A percentile compares a stretch with the other conserved stretches of the same genome.
phyloP scores from a whole-genome alignment of 37 sponge, comb jelly and placozoan genomes.

The Aphrocallistes beatrix region DNA sequence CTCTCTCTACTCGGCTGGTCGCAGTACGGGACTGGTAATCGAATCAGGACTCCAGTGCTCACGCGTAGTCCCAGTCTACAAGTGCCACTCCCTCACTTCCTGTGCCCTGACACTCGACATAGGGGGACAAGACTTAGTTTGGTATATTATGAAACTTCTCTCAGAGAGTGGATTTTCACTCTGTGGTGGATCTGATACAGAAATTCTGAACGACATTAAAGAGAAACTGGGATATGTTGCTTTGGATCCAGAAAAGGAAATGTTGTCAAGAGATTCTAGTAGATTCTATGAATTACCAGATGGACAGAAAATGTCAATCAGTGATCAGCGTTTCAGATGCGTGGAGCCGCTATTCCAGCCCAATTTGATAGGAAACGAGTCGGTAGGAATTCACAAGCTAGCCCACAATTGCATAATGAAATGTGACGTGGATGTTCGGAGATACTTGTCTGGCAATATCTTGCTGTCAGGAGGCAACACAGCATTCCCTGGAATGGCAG shows the following conservation, averaged over 20 bases:
- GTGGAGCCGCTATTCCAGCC: conserved; percentile 26
- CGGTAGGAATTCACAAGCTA: conserved; percentile 23
- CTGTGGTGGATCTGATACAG: conserved; percentile 38
- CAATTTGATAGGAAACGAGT: conserved; percentile 8
- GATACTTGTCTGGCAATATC: neutral
- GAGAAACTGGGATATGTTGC: conserved; percentile 41
- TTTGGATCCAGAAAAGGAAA: conserved; percentile 22
- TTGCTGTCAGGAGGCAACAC: conserved; percentile 49
- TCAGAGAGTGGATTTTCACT: conserved; percentile 42
- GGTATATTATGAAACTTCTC: conserved; percentile 46
- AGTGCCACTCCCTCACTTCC: conserved; percentile 38
- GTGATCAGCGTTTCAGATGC: conserved; percentile 32
- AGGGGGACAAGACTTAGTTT: conserved; percentile 37
- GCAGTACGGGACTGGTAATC: conserved; percentile 39
- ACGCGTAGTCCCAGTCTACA: conserved; percentile 42
- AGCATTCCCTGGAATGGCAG: conserved; percentile 35
- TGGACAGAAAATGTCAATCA: conserved; percentile 33
- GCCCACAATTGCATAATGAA: conserved; percentile 10
- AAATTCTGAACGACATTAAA: conserved; percentile 44
- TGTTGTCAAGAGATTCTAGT: neutral
- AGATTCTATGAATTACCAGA: conserved; percentile 13
- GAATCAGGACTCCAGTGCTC: conserved; percentile 40
- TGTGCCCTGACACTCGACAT: conserved; percentile 33
- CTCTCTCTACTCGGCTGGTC: conserved; percentile 23
- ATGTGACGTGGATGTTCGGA: conserved; percentile 25